phyloP scores from a whole-genome alignment of 2,888 invertebrate genomes.

The Sturmia bella region DNA sequence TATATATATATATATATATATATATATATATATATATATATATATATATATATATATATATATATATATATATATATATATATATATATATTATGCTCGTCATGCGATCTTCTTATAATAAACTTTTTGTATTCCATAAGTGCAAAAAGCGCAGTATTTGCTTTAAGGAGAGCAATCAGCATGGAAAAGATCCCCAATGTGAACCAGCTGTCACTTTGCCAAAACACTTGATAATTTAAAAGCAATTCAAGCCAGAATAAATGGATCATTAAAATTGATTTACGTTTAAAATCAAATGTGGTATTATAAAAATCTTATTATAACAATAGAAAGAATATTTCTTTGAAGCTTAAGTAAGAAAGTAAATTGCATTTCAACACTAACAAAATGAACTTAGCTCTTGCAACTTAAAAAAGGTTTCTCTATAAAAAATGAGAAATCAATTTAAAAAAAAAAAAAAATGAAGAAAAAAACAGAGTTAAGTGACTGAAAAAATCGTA shows the following conservation, averaged over 20 bases:
- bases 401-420: constrained; percentile 47
- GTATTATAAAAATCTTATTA: constrained; percentile 53
- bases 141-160: background rate
- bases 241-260: constrained; percentile 57
- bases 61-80: too few species aligned
- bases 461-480: constrained; percentile 8
- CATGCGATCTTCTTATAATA: too few species aligned
- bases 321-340: constrained; percentile 62
- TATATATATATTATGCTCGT: too few species aligned
- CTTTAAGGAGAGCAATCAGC: background rate
- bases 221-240: constrained; percentile 64
- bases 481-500: constrained; percentile 36
- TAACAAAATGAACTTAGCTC: constrained; percentile 43
- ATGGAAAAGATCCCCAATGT: background rate
- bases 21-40: too few species aligned
- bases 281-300: constrained; percentile 56
- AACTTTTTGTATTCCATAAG: too few species aligned
- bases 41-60: too few species aligned
- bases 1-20: too few species aligned
- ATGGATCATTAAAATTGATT: constrained; percentile 75
- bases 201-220: constrained; percentile 43
- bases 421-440: constrained; percentile 28
- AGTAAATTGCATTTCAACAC: constrained; percentile 69
- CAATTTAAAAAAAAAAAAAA: constrained; percentile 33
- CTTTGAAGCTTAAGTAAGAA: constrained; percentile 58